phyloP scores from a whole-genome alignment of 2,888 invertebrate genomes.

The Melinaea menophilus region DNA sequence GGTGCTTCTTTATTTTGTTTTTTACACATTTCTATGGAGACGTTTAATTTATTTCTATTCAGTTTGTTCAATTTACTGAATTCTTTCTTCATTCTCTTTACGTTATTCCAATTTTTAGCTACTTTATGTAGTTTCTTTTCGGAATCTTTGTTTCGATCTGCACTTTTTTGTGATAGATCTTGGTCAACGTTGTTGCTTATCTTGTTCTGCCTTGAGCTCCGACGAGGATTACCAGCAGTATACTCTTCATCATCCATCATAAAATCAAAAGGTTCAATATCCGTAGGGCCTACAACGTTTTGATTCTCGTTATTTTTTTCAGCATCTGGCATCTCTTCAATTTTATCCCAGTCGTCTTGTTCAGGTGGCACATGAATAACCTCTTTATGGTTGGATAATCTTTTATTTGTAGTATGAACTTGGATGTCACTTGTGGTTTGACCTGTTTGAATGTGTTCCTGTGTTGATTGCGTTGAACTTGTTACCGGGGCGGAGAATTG shows the following conservation, averaged over 20 bases:
- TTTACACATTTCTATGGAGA: slow-evolving; percentile 68
- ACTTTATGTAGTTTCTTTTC: slow-evolving; percentile 43
- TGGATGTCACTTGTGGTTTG: slow-evolving; percentile 52
- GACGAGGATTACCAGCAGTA: slow-evolving; percentile 51
- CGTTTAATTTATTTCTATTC: slow-evolving; percentile 65
- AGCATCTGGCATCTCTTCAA: slow-evolving; percentile 55
- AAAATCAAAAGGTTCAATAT: slow-evolving; percentile 49
- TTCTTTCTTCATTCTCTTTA: slow-evolving; percentile 69
- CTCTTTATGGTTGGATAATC: slow-evolving; percentile 41
- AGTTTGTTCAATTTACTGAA: slow-evolving; percentile 64
- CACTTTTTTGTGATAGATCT: slow-evolving; percentile 43
- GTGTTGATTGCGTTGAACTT: slow-evolving; percentile 46
- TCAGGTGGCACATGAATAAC: slow-evolving; percentile 43
- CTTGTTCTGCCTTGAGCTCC: slow-evolving; percentile 59
- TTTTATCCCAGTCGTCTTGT: slow-evolving; percentile 70
- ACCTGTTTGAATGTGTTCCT: slow-evolving; percentile 41
- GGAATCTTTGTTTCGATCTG: slow-evolving; percentile 37
- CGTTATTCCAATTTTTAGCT: slow-evolving; percentile 64
- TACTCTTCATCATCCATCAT: slow-evolving; percentile 50
- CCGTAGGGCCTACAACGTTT: slow-evolving; percentile 50
- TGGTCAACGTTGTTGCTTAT: slow-evolving; percentile 36
- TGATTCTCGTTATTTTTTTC: slow-evolving; percentile 45
- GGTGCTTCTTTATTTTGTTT: slow-evolving; percentile 43
- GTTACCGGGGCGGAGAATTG: slow-evolving; percentile 58
- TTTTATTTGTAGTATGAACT: slow-evolving; percentile 47